A percentile compares a stretch with the other conserved stretches of the same genome.
These are phyloP conservation scores for Pimpla rufipes DNA, from an alignment of 2,888 invertebrate species.

Conservation along the genomic window DNA sequence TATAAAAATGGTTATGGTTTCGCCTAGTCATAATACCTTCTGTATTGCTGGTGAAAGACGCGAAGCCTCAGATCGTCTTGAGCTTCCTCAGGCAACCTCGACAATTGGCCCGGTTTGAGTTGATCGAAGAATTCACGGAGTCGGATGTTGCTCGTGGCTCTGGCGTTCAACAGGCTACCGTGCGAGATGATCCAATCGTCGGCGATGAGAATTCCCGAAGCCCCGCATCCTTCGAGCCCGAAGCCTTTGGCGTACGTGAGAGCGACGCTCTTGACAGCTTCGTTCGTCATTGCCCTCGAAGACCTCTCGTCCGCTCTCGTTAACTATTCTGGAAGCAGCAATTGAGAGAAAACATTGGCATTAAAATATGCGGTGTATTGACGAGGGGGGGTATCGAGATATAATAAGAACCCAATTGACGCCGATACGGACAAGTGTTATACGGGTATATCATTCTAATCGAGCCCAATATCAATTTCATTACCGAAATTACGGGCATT, in stretches of 20 bases:
- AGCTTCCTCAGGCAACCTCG: conserved; percentile 56
- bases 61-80: conserved; percentile 66
- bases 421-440: not conserved
- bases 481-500: conserved; percentile 18
- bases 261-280: conserved; percentile 59
- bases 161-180: conserved; percentile 86
- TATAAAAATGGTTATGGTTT: no score
- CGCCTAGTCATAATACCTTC: no score
- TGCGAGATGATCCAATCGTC: conserved; percentile 87
- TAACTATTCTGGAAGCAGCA: not conserved
- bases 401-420: conserved; percentile 9
- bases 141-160: conserved; percentile 77
- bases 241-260: conserved; percentile 55
- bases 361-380: not conserved
- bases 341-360: not conserved
- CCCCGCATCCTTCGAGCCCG: conserved; percentile 82
- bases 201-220: conserved; percentile 87
- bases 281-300: conserved; percentile 30
- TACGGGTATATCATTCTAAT: conserved; percentile 29
- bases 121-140: conserved; percentile 65
- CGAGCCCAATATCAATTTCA: conserved; percentile 47
- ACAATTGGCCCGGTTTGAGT: conserved; percentile 69
- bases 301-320: not conserved
- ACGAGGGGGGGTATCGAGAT: no score
- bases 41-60: conserved; percentile 61